phyloP scores from a whole-genome alignment of 2,113 vertebrate genomes.

The Echinops telfairi region DNA sequence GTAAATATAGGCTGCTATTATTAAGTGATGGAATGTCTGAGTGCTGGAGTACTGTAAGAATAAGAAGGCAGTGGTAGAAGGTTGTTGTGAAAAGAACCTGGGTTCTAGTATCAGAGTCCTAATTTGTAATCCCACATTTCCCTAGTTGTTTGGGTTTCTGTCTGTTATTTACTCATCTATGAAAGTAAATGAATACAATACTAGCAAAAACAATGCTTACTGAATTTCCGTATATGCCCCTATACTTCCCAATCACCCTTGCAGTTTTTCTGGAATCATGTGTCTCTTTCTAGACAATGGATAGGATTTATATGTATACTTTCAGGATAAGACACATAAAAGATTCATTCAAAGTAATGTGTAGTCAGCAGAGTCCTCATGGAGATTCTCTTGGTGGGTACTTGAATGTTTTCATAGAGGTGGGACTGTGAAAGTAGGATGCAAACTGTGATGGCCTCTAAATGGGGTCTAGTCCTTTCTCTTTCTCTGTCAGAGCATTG shows the following conservation, averaged over 20 bases:
- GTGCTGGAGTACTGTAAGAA: not conserved
- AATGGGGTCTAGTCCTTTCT: not conserved
- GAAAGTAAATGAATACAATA: constrained; percentile 18
- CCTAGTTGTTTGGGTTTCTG: not conserved
- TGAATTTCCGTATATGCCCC: not conserved
- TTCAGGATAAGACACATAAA: constrained; percentile 8
- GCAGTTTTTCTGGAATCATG: not conserved
- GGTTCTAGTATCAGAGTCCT: too few relatives aligned
- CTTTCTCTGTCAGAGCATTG: constrained; percentile 7
- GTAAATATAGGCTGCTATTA: too few relatives aligned
- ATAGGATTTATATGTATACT: not conserved
- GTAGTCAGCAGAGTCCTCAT: not conserved
- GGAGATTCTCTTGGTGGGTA: not conserved
- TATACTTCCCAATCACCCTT: constrained; percentile 24
- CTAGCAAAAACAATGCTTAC: not conserved
- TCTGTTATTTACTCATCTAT: constrained; percentile 4
- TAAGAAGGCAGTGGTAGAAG: not conserved
- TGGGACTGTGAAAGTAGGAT: not conserved
- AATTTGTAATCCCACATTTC: not conserved
- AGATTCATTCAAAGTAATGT: not conserved
- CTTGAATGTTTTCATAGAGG: not conserved
- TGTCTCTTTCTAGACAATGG: constrained; percentile 20
- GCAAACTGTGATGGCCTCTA: not conserved
- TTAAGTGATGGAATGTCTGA: not conserved
- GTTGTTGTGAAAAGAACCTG: constrained; percentile 17